Evolutionary conservation across 2,113 vertebrate species (phyloP).

Genomic region (Propithecus coquereli): DNA sequence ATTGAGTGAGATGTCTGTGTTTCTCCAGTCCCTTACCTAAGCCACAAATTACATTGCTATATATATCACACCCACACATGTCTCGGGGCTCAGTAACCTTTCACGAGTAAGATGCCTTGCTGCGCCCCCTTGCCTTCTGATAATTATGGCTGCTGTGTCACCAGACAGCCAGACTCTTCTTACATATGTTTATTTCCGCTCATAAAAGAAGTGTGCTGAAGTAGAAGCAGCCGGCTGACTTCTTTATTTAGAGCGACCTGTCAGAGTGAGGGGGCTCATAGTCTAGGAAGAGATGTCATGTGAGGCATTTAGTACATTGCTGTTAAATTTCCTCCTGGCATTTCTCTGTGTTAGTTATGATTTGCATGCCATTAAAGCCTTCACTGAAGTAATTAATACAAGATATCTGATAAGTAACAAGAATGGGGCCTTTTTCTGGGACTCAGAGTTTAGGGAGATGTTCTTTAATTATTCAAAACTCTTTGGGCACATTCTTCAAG

Average conservation of each 20-base stretch:
- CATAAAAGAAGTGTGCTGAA: neutral
- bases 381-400: neutral
- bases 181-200: neutral
- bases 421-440: neutral
- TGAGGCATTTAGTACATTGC: neutral
- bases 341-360: neutral
- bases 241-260: slow-evolving; percentile 20
- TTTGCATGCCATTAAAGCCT: neutral
- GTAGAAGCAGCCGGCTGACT: neutral
- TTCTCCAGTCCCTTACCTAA: neutral
- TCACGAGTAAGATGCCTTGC: neutral
- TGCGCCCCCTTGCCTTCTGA: neutral
- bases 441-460: neutral
- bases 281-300: neutral
- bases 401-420: neutral
- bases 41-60: neutral
- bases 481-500: neutral
- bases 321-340: neutral
- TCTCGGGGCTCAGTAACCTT: neutral
- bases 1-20: neutral
- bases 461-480: neutral
- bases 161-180: neutral
- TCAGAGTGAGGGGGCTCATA: neutral
- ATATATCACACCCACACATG: neutral
- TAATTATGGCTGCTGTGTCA: neutral